These are phyloP conservation scores for Spodoptera litura DNA, from an alignment of 1,140 invertebrate species.

Conservation along the genomic window DNA sequence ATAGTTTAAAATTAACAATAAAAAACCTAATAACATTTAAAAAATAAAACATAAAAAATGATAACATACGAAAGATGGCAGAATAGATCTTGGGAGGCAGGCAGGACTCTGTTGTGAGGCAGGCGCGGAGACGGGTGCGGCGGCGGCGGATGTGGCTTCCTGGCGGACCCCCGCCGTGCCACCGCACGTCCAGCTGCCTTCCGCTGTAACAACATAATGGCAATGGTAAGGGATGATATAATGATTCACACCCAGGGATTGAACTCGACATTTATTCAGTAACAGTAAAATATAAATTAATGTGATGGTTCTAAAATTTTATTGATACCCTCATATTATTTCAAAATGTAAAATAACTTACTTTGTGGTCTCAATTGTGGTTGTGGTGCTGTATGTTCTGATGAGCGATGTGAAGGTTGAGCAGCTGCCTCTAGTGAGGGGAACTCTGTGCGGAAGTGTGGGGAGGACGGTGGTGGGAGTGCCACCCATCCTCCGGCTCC, in stretches of 20 bases:
- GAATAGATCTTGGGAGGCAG: conserved; percentile 88
- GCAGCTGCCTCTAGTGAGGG: conserved; percentile 89
- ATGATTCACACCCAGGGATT: neutral
- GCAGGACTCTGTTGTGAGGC: conserved; percentile 86
- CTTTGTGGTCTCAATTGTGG: conserved; percentile 85
- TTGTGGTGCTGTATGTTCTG: conserved; percentile 74
- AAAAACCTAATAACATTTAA: too few relatives aligned
- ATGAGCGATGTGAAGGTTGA: conserved; percentile 79
- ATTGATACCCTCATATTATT: too few relatives aligned
- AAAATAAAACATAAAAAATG: neutral
- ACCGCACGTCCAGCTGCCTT: conserved; percentile 94
- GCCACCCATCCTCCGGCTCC: conserved; percentile 86
- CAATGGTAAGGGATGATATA: neutral
- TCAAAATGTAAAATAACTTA: conserved; percentile 56
- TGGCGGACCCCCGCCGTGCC: conserved; percentile 86
- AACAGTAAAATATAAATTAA: neutral
- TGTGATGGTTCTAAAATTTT: too few relatives aligned
- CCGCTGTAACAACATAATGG: conserved; percentile 80
- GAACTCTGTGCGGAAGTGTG: conserved; percentile 95
- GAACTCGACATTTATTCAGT: neutral
- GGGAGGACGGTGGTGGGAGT: conserved; percentile 89
- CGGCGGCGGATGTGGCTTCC: conserved; percentile 88
- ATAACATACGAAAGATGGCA: conserved; percentile 90
- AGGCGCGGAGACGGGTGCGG: conserved; percentile 88
- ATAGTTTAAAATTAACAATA: conserved; percentile 4